Evolutionary conservation across 2,888 invertebrate species (phyloP).

Genomic region (Idaea aversata): DNA sequence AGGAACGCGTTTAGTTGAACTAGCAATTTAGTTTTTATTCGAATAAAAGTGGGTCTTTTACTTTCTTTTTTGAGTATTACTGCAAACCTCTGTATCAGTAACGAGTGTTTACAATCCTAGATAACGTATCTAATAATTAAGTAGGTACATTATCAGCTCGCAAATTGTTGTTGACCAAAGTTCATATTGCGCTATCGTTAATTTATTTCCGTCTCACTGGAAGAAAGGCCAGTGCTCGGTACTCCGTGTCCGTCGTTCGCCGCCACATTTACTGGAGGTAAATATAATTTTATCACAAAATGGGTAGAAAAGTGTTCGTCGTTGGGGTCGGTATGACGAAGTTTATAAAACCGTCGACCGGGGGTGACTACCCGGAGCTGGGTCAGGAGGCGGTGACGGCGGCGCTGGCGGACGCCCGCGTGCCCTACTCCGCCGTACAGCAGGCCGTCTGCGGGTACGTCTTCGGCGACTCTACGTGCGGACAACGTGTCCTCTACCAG

Average conservation of each 20-base stretch:
- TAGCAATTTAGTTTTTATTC: neutral
- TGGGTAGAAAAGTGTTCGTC: slow-evolving; percentile 87
- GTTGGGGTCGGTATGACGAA: slow-evolving; percentile 99
- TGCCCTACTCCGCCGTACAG: slow-evolving; percentile 88
- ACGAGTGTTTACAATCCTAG: neutral
- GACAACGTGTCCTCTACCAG: slow-evolving; percentile 96
- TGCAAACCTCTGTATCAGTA: neutral
- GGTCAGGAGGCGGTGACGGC: slow-evolving; percentile 95
- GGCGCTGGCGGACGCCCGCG: slow-evolving; percentile 91
- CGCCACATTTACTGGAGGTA: slow-evolving; percentile 60
- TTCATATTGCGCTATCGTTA: slow-evolving; percentile 26
- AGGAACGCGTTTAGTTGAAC: neutral
- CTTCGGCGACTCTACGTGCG: slow-evolving; percentile 97
- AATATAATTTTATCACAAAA: slow-evolving; percentile 54
- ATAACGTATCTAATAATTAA: slow-evolving; percentile 17
- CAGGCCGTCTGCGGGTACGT: slow-evolving; percentile 97
- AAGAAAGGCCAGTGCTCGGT: slow-evolving; percentile 30
- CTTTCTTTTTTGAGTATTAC: neutral
- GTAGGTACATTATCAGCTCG: slow-evolving; percentile 18
- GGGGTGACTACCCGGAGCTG: slow-evolving; percentile 96
- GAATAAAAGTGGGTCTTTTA: neutral
- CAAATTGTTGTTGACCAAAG: slow-evolving; percentile 28
- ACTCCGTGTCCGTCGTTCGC: slow-evolving; percentile 45
- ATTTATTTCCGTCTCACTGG: slow-evolving; percentile 29
- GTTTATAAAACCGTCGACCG: slow-evolving; percentile 96